Evolutionary conservation across 2,113 vertebrate genomes (phyloP).

Genomic region (Hiodon alosoides): DNA sequence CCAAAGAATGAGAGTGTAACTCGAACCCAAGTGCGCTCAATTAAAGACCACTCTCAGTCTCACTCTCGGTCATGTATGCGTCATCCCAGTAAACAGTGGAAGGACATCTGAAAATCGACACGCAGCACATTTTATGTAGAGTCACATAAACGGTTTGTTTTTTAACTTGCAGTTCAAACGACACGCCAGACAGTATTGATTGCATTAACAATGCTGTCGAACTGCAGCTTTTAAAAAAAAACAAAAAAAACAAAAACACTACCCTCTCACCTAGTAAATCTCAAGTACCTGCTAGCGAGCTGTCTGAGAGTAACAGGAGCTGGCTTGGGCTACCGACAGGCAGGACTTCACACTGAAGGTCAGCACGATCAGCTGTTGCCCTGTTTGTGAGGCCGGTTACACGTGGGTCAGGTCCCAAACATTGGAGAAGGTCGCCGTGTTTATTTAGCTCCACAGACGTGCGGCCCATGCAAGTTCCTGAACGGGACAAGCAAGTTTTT

Average conservation of each 20-base stretch:
- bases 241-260: neutral
- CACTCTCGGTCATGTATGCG: too few species aligned
- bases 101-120: too few species aligned
- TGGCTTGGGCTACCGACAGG: neutral
- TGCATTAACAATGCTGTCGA: neutral
- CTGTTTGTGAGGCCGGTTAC: neutral
- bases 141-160: neutral
- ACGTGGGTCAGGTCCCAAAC: constrained; percentile 22
- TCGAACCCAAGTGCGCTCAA: too few species aligned
- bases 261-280: neutral
- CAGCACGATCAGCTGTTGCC: constrained; percentile 33
- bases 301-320: neutral
- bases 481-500: neutral
- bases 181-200: neutral
- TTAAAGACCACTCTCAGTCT: too few species aligned
- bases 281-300: constrained; percentile 1
- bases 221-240: neutral
- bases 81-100: too few species aligned
- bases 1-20: too few species aligned
- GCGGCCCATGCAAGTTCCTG: constrained; percentile 19
- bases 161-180: neutral
- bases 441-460: constrained; percentile 6
- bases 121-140: too few species aligned
- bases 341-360: constrained; percentile 16
- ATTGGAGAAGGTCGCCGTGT: constrained; percentile 34